These are phyloP conservation scores for Spilogale gracilis DNA, from an alignment of 2,113 vertebrate species.

Conservation along the genomic window DNA sequence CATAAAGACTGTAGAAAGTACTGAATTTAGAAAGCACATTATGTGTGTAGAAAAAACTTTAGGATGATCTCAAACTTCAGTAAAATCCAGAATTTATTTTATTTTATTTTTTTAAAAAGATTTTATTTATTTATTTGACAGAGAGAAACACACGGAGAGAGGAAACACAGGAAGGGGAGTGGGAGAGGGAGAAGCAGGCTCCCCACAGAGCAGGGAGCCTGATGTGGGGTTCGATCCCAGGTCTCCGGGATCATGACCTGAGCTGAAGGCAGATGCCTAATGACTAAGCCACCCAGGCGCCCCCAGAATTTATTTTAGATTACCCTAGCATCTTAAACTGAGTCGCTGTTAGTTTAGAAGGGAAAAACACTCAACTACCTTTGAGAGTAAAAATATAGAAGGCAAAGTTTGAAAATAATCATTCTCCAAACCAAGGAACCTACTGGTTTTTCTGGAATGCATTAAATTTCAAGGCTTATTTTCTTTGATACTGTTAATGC, in stretches of 20 bases:
- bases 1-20: constrained; percentile 25
- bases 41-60: constrained; percentile 39
- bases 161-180: no score
- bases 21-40: constrained; percentile 42
- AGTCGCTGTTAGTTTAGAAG: background rate
- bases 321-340: background rate
- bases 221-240: no score
- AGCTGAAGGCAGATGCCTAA: no score
- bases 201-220: no score
- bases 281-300: no score
- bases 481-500: background rate
- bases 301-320: background rate
- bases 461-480: background rate
- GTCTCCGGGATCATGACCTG: no score
- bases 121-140: no score
- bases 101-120: no score
- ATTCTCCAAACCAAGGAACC: background rate
- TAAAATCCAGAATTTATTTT: constrained; percentile 28
- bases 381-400: background rate
- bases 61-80: background rate
- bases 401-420: background rate
- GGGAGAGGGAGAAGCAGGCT: no score
- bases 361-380: background rate
- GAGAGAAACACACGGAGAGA: no score
- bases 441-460: background rate